Percentiles rank a stretch among this genome's conserved stretches.
These are phyloP conservation scores for Sinocyclocheilus rhinocerous DNA, from an alignment of 2,113 vertebrate genomes.

Conservation along the genomic window DNA sequence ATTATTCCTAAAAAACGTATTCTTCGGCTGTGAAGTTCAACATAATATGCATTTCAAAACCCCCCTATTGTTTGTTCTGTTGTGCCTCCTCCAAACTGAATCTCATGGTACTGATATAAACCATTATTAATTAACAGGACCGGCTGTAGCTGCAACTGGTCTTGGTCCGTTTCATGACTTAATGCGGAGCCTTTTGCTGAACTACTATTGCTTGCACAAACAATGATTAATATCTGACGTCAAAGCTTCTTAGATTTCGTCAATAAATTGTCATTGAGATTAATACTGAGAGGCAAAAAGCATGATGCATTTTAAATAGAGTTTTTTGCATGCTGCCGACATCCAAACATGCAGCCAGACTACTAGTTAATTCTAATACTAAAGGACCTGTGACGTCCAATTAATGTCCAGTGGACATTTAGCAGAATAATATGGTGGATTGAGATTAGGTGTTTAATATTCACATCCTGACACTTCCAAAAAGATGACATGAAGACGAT, in stretches of 20 bases:
- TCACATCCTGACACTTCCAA: conserved; percentile 16
- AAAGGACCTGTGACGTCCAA: not conserved
- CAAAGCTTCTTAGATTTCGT: conserved; percentile 61
- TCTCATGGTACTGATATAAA: conserved; percentile 32
- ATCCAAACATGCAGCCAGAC: conserved; percentile 60
- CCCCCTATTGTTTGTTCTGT: conserved; percentile 18
- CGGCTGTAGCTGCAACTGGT: conserved; percentile 14
- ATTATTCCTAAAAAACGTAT: not conserved
- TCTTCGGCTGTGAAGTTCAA: not conserved
- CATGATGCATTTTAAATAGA: conserved; percentile 69
- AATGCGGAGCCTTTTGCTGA: conserved; percentile 37
- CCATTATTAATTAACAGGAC: conserved; percentile 40
- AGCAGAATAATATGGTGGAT: not conserved
- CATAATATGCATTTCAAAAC: conserved; percentile 38
- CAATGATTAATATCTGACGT: conserved; percentile 69
- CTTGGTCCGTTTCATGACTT: conserved; percentile 35
- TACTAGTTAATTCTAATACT: conserved; percentile 66
- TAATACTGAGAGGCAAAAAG: conserved; percentile 46
- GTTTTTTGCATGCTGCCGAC: conserved; percentile 56
- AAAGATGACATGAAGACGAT: not conserved
- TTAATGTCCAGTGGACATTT: not conserved
- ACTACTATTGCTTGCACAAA: conserved; percentile 60
- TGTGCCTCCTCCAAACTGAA: conserved; percentile 11
- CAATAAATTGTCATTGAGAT: conserved; percentile 61
- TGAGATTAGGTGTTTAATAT: conserved; percentile 14